Evolutionary conservation across 2,113 vertebrate species (phyloP), one percentile per base, ranked within the genome.

Genomic region (Galbula dea): DNA sequence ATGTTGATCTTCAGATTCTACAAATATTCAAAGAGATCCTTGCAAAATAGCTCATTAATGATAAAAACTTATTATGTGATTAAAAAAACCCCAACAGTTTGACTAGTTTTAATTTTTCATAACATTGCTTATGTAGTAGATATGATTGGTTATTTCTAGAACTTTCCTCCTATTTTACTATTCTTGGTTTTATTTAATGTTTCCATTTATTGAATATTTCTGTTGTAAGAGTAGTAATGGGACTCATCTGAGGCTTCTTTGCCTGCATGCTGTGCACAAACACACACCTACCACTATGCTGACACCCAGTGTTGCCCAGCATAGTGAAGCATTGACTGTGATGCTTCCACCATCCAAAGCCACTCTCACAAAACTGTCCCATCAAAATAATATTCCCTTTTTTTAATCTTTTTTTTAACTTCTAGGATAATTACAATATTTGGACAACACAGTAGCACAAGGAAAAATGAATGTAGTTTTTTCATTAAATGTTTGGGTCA

Each of bases 21-120:
- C 96, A 95, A 95, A 92, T 94, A 89, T 94, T 93, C 94, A 91
- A 68, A 95, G 54, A 83, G 72, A 74, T 19, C 43, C 23, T 20
- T 93, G 41, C 83, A 92, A 96, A 96, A 90, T 66, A 96, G 79
- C 92, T 96, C 85, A 94, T 96, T 94, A 96, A 96, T 89, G 66
- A 93, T 93, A 83, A 91, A 96, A 95, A 90, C 75, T 75, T 74
- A 69, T 37, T 68, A 23, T 54, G 30, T 58, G 54, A 94, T 95
- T 82, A 71, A 93, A 94, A 88, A 85, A 39, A 36, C 79, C 39
- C 17, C n/a, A 84, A 58, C 48, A 71, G 32, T 77, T 90, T 69
- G 55, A 90, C 57, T 74, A 90, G 54, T 52, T 46, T 15, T 75
- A n/a, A 48, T 20, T 68, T 91, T 91, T 76, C 72, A 18, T 48